Conservation (phyloP, 2,888 invertebrate genomes). For the Nasonovia ribisnigri region DNA sequence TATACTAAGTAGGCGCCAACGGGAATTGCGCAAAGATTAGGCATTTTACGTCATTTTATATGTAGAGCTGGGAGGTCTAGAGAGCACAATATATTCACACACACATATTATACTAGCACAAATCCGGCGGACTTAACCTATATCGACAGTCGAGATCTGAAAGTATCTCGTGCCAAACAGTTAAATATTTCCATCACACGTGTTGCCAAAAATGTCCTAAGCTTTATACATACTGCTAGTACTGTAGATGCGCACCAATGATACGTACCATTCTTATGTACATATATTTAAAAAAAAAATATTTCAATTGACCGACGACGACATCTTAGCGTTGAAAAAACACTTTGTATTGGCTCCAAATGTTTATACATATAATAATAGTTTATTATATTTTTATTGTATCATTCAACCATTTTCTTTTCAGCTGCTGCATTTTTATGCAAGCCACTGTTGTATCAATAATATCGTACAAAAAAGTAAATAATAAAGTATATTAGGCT, state of each 20-base stretch:
- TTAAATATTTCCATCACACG: constrained; percentile 24
- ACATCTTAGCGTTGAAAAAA: neutral
- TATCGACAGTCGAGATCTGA: neutral
- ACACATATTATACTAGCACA: neutral
- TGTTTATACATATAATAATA: neutral
- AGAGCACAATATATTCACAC: neutral
- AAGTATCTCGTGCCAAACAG: constrained; percentile 24
- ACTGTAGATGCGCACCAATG: neutral
- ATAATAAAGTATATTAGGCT: neutral
- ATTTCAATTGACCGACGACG: neutral
- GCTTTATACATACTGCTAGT: neutral
- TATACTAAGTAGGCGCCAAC: neutral
- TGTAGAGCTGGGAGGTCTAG: neutral
- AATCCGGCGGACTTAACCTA: constrained; percentile 27
- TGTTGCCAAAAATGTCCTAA: constrained; percentile 33
- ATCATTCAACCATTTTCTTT: neutral
- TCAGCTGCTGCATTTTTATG: neutral
- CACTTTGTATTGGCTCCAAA: neutral
- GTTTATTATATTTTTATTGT: neutral
- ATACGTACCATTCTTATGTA: constrained; percentile 4
- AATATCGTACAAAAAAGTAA: neutral
- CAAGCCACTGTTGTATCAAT: neutral
- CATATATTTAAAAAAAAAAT: neutral
- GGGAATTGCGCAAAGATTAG: neutral
- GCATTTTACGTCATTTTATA: neutral